Base-by-base conservation (phyloP, 2,888 invertebrate species). In the Chymomyza caudatula region DNA sequence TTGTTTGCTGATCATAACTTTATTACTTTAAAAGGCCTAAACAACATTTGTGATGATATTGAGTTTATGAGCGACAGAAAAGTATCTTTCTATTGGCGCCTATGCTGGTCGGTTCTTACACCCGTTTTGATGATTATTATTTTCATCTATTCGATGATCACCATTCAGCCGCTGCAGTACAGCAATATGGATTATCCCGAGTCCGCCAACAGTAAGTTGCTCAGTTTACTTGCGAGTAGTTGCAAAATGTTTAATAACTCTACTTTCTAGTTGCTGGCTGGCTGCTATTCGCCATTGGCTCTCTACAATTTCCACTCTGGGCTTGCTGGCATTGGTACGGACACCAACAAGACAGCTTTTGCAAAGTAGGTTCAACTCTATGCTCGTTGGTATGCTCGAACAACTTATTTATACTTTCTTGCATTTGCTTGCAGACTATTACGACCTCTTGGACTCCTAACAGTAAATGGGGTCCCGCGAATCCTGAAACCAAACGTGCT, bases 61-160 rank as follows among this genome's bases (percentile, higher is more conserved):
- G 94, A 96, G 86, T 96, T 94, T 87, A 96, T 96, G 96, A 89
- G 94, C 76, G 93, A 93, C 20, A 91, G 91, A 17, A 92, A 92
- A 85, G 94, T 88, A 0, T 92, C 93, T 0, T 73, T 93, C 11
- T 96, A 95, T 87, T 96, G 96, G 96, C 92, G 95, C 55, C 65
- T 94, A 20, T 95, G 95, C 72, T 96, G 96, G 96, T 92, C 92
- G 0, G 60, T 95, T 43, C 90, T 95, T 58, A 94, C 94, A 5
- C 96, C 96, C 0, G 86, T 92, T 0, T 91, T 94, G 74, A 93
- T 96, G 91, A 89, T 93, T 5, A 87, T 92, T 0, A 95, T 96
- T 47, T 93, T 96, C 76, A 77, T 94, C 2, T 96, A 95, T 85
- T 94, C 94, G 1, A 89, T 95, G 57, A 84, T 89, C 0, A 92